Evolutionary conservation across 2,797 vertebrate species (phyloP).

Genomic region (Macropus fuliginosus): DNA sequence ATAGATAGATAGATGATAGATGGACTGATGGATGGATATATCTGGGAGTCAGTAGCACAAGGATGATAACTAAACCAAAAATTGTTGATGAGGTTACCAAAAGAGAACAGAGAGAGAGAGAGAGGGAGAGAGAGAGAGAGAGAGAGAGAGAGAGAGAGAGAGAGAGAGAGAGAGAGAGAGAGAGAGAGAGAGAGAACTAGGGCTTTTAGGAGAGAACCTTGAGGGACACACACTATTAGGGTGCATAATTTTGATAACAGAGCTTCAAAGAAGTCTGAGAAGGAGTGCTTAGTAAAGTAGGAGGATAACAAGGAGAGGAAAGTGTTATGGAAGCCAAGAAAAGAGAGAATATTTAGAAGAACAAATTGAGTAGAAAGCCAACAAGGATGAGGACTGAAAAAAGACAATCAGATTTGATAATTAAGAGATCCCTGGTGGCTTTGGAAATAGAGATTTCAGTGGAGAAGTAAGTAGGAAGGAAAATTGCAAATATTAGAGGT

Average conservation of each 20-base stretch:
- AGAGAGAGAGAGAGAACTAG: not conserved
- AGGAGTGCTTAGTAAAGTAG: no score
- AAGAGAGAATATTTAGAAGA: not conserved
- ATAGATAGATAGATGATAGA: not conserved
- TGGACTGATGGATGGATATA: not conserved
- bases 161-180: no score
- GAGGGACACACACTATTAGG: not conserved
- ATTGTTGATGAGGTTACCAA: not conserved
- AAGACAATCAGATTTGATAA: not conserved
- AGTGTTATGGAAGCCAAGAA: no score
- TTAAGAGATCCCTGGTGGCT: not conserved
- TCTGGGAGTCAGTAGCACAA: not conserved
- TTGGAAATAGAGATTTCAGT: not conserved
- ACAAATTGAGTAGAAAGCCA: not conserved
- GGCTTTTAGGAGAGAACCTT: not conserved
- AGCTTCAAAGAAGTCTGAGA: not conserved
- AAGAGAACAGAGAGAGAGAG: not conserved
- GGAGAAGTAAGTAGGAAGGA: no score
- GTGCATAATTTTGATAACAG: not conserved
- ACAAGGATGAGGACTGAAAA: not conserved
- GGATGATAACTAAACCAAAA: not conserved
- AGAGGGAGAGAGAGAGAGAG: not conserved
- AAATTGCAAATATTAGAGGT: no score
- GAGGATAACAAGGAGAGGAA: no score
- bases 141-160: no score